Conservation (phyloP, 2,888 invertebrate species). For the Drosophila formosana region DNA sequence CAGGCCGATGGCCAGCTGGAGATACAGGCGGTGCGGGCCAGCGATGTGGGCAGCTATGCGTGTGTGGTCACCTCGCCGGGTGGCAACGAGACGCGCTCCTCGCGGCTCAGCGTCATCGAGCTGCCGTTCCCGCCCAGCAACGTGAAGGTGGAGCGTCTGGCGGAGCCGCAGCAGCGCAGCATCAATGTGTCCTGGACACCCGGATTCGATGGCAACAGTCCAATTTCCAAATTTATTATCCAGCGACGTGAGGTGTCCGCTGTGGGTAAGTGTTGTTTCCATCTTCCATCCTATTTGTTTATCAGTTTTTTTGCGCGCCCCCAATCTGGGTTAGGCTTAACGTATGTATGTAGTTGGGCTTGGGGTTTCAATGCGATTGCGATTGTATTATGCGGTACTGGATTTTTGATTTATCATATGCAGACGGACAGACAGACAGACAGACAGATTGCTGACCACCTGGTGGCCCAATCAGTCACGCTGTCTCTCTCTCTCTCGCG, state of each 20-base stretch:
- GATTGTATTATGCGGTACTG: conserved; percentile 48
- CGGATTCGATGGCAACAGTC: conserved; percentile 98
- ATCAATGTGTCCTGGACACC: conserved; percentile 98
- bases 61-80: conserved; percentile 95
- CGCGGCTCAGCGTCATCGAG: conserved; percentile 95
- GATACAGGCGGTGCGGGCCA: conserved; percentile 94
- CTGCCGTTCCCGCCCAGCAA: conserved; percentile 97
- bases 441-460: neutral
- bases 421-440: neutral
- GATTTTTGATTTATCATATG: conserved; percentile 15
- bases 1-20: conserved; percentile 93
- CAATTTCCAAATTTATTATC: conserved; percentile 95
- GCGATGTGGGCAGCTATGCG: conserved; percentile 97
- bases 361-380: conserved; percentile 10
- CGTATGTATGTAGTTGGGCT: conserved; percentile 1
- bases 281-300: neutral
- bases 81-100: conserved; percentile 96
- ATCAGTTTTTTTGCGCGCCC: neutral
- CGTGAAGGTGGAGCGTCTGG: conserved; percentile 90
- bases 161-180: conserved; percentile 89
- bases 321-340: conserved; percentile 8
- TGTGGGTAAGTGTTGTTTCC: conserved; percentile 88
- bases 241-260: conserved; percentile 96
- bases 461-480: neutral
- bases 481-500: neutral